These are phyloP conservation scores for Xenopus borealis DNA, from an alignment of 2,113 vertebrate genomes.

Conservation along the genomic window DNA sequence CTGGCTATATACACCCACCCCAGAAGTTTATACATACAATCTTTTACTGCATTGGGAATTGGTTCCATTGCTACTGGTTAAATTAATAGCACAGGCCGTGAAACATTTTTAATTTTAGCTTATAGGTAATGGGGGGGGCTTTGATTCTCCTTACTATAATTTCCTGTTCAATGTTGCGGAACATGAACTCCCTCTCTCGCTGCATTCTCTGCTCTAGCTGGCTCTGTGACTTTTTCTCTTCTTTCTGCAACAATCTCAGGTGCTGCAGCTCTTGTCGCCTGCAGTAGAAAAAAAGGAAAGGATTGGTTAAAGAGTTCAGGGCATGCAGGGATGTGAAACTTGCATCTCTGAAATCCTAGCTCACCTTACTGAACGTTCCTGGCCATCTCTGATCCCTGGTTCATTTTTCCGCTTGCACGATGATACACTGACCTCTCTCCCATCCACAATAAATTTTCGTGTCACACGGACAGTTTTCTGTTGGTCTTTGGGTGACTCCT, in stretches of 20 bases:
- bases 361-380: conserved; percentile 59
- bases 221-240: conserved; percentile 62
- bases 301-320: background rate
- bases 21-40: no score
- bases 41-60: no score
- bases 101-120: no score
- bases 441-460: conserved; percentile 59
- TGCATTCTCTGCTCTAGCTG: conserved; percentile 65
- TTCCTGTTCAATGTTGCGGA: conserved; percentile 68
- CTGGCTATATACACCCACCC: no score
- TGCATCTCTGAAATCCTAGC: no score
- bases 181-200: conserved; percentile 67
- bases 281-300: background rate
- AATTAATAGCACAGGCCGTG: no score
- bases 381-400: conserved; percentile 39
- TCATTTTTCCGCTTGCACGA: conserved; percentile 55
- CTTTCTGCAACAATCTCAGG: conserved; percentile 64
- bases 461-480: conserved; percentile 54
- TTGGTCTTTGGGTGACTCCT: background rate
- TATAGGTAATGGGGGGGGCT: no score
- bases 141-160: conserved; percentile 56
- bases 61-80: no score
- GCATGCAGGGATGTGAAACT: background rate
- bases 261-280: conserved; percentile 67
- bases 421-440: conserved; percentile 60